These are phyloP conservation scores for Gymnosoma rotundatum DNA, from an alignment of 2,888 invertebrate species.

Conservation along the genomic window DNA sequence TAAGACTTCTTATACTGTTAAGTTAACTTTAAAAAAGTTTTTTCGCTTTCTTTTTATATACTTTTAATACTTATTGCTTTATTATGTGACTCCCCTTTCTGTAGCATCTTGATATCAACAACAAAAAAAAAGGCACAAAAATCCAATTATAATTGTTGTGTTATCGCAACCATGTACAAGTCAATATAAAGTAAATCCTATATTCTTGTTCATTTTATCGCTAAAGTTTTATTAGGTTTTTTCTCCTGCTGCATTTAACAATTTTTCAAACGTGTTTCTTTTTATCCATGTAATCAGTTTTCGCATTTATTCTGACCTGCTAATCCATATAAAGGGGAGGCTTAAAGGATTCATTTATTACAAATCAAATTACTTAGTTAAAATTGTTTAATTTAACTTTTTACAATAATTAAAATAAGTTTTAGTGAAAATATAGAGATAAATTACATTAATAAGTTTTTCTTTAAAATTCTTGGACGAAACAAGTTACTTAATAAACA, in stretches of 20 bases:
- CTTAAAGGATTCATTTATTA: constrained; percentile 19
- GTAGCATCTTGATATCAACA: background rate
- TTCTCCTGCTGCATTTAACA: constrained; percentile 18
- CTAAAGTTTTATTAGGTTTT: constrained; percentile 33
- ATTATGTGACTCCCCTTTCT: constrained; percentile 6
- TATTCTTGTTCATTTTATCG: constrained; percentile 64
- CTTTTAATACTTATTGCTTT: constrained; percentile 55
- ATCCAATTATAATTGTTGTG: constrained; percentile 70
- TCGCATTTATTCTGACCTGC: constrained; percentile 39
- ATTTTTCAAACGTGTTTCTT: constrained; percentile 51
- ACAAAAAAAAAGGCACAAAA: constrained; percentile 11
- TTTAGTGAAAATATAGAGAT: constrained; percentile 27
- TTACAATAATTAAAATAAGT: background rate
- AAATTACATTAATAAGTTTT: background rate
- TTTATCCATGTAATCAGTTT: constrained; percentile 68
- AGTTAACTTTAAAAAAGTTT: background rate
- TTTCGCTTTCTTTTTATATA: constrained; percentile 47
- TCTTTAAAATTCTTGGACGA: too few relatives aligned
- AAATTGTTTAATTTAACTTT: constrained; percentile 9
- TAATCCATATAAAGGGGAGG: too few relatives aligned
- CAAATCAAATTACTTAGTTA: constrained; percentile 5
- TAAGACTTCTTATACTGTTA: background rate
- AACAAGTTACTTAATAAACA: too few relatives aligned
- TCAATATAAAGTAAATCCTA: constrained; percentile 45
- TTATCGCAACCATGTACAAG: constrained; percentile 65